Percentiles rank a stretch among this genome's conserved stretches.
These are phyloP conservation scores for Aeoliscus strigatus DNA, from an alignment of 2,797 vertebrate genomes.

Conservation along the genomic window DNA sequence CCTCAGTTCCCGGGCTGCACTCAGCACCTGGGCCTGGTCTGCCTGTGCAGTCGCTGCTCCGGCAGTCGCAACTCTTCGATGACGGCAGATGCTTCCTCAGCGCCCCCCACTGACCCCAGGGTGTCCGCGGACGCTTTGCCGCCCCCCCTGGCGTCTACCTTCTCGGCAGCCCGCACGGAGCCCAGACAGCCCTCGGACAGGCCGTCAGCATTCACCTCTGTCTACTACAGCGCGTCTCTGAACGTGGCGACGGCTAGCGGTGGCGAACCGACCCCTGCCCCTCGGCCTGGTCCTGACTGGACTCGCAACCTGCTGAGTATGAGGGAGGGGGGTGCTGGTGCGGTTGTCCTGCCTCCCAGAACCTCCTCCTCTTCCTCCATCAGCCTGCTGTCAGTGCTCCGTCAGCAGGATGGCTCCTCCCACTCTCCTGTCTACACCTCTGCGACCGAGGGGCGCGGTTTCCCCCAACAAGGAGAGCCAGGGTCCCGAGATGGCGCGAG, in stretches of 20 bases:
- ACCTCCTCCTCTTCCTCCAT: slow-evolving; percentile 94
- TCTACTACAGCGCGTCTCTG: slow-evolving; percentile 88
- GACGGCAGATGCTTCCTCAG: slow-evolving; percentile 69
- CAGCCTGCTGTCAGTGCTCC: slow-evolving; percentile 88
- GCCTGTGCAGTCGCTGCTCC: slow-evolving; percentile 92
- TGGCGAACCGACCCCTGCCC: slow-evolving; percentile 60
- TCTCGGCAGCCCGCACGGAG: slow-evolving; percentile 90
- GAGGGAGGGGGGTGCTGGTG: slow-evolving; percentile 74
- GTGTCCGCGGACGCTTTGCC: slow-evolving; percentile 62
- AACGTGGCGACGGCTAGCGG: slow-evolving; percentile 72
- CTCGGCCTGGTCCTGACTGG: slow-evolving; percentile 72
- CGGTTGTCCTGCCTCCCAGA: slow-evolving; percentile 84
- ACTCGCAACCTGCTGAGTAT: slow-evolving; percentile 87
- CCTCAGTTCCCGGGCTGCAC: slow-evolving; percentile 88
- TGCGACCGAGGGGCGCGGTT: slow-evolving; percentile 89
- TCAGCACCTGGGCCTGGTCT: slow-evolving; percentile 93
- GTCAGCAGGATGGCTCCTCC: slow-evolving; percentile 89
- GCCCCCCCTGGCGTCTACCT: slow-evolving; percentile 76
- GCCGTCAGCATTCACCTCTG: slow-evolving; percentile 95
- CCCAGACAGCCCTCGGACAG: slow-evolving; percentile 85
- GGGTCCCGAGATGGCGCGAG: slow-evolving; percentile 68
- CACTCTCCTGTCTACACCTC: slow-evolving; percentile 94
- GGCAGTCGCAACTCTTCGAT: slow-evolving; percentile 76
- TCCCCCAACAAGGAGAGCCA: slow-evolving; percentile 73
- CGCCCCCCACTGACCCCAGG: slow-evolving; percentile 72